Conservation (phyloP, 1,140 invertebrate genomes). For the Drosophila equinoxialis region DNA sequence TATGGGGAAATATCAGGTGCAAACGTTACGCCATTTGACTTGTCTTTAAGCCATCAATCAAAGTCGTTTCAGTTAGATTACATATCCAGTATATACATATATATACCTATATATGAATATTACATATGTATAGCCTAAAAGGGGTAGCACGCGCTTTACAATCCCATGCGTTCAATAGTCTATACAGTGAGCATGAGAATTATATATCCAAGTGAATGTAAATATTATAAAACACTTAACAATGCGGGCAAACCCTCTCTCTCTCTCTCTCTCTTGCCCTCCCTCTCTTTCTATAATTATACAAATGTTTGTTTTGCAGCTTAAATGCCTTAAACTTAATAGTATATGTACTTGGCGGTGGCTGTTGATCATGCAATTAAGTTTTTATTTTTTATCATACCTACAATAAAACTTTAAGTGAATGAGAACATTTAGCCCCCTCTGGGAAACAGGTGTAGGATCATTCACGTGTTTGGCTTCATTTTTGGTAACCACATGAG, state of each 20-base stretch:
- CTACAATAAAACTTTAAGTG: not conserved
- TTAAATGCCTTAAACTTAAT: slow-evolving; percentile 28
- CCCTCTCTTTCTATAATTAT: slow-evolving; percentile 35
- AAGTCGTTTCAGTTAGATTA: not conserved
- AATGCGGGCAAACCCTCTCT: no score
- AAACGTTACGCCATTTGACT: not conserved
- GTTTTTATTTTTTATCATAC: not conserved
- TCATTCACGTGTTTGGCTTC: not conserved
- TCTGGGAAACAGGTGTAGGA: no score
- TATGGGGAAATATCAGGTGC: not conserved
- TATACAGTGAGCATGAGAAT: no score
- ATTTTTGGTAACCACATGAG: no score
- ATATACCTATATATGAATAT: not conserved
- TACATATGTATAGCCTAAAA: not conserved
- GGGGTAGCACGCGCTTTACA: not conserved
- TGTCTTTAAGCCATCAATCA: slow-evolving; percentile 4
- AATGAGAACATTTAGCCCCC: not conserved
- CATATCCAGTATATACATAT: not conserved
- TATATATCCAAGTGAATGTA: no score
- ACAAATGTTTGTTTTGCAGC: slow-evolving; percentile 47
- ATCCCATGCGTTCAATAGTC: not conserved
- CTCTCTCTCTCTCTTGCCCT: no score
- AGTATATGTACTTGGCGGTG: not conserved
- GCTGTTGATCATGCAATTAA: slow-evolving; percentile 35
- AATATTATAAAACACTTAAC: no score